Evolutionary conservation across 2,797 vertebrate genomes (phyloP).

Genomic region (Hipposideros larvatus): DNA sequence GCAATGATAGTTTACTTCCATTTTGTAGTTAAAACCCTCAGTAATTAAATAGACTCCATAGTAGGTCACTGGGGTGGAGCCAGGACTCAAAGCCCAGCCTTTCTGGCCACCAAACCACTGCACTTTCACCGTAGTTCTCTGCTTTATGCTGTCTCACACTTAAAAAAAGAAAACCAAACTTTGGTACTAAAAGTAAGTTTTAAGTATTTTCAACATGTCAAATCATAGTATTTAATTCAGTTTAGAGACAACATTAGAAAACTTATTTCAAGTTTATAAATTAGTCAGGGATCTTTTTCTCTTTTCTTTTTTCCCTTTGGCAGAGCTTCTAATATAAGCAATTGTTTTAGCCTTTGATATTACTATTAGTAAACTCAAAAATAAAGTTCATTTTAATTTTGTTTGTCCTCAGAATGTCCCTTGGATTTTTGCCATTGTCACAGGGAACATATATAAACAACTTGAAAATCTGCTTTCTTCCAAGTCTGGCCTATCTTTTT

Average conservation of each 20-base stretch:
- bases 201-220: not conserved
- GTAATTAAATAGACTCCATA: not conserved
- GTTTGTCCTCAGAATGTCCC: not conserved
- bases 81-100: not conserved
- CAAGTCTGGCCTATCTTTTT: not conserved
- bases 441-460: not conserved
- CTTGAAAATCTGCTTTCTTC: not conserved
- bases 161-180: not conserved
- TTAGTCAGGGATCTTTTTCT: not conserved
- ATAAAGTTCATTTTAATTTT: constrained; percentile 26
- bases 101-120: not conserved
- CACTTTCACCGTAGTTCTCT: not conserved
- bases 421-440: constrained; percentile 7
- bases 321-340: not conserved
- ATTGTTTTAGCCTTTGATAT: constrained; percentile 18
- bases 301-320: not conserved
- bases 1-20: not conserved
- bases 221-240: constrained; percentile 33
- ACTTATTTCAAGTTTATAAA: not conserved
- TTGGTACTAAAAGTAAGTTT: not conserved
- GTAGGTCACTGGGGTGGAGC: not conserved
- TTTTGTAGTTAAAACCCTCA: not conserved
- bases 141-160: not conserved
- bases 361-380: constrained; percentile 22
- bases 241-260: not conserved